phyloP scores from a whole-genome alignment of 2,797 vertebrate species.

The Etheostoma nigrum region DNA sequence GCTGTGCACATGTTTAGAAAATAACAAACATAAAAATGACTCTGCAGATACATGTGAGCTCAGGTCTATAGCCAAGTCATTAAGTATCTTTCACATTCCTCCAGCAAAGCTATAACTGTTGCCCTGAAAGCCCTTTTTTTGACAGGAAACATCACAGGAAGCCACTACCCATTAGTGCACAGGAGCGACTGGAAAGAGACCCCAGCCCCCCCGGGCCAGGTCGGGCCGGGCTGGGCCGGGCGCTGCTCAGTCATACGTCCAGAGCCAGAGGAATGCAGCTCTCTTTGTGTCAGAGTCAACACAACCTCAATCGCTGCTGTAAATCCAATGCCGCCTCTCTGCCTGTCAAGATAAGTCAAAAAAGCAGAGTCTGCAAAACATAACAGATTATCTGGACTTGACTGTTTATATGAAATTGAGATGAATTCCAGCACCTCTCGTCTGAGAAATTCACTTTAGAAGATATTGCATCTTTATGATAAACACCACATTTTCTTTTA shows the following conservation, averaged over 20 bases:
- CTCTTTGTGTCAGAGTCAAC: slow-evolving; percentile 50
- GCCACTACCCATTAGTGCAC: slow-evolving; percentile 69
- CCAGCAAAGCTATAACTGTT: slow-evolving; percentile 11
- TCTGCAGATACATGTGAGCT: neutral
- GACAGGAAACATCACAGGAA: slow-evolving; percentile 81
- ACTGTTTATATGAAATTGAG: slow-evolving; percentile 14
- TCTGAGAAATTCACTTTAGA: neutral
- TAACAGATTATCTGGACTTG: neutral
- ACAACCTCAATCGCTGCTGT: slow-evolving; percentile 16
- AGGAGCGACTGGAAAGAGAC: slow-evolving; percentile 63
- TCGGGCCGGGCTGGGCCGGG: slow-evolving; percentile 13
- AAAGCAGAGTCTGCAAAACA: slow-evolving; percentile 8
- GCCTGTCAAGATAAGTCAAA: neutral
- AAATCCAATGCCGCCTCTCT: slow-evolving; percentile 19
- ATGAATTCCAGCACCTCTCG: slow-evolving; percentile 7
- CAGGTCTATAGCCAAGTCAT: neutral
- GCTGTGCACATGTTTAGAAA: slow-evolving; percentile 6
- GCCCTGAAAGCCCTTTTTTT: slow-evolving; percentile 31
- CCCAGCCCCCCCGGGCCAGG: slow-evolving; percentile 22
- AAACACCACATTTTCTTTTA: neutral
- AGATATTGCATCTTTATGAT: slow-evolving; percentile 23
- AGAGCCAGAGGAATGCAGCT: slow-evolving; percentile 52
- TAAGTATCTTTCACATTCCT: slow-evolving; percentile 43
- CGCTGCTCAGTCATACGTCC: slow-evolving; percentile 24
- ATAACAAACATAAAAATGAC: slow-evolving; percentile 32